Evolutionary conservation across 2,797 vertebrate species (phyloP), one percentile per base, ranked within the genome.

Genomic region (Gymnoscopelus microlampas): DNA sequence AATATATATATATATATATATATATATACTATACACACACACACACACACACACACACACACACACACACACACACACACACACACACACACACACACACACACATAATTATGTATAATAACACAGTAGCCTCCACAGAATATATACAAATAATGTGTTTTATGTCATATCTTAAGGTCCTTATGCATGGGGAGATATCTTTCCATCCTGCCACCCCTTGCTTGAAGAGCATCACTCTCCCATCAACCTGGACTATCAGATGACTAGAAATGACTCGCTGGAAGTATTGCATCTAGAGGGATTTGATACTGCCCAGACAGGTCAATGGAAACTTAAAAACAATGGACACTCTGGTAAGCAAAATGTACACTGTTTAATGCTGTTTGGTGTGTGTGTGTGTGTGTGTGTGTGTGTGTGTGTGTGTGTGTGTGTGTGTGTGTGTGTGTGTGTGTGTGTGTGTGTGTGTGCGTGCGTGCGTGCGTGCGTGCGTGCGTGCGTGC

Each of bases 341-440:
- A 87, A 96, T 0, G 96, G 96, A 2, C 94, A 95, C 79, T 93
- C 94, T 0, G 94, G 96, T 97, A 59, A 79, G 84, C 47, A 19
- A 29, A 29, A 29, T 29, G 2, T 0, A 29, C 3, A 29, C 26
- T 29, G 26, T 29, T 29, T 29, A 29, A 29, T 29, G 26, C 26
- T 29, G 19, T 15, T 0, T 29, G 39, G 32, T 32, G 32, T 32
- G 32, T 5, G 32, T 32, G 32, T 32, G 32, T 32, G 32, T 5
- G 32, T 9, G 53, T 53, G 32, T 55, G 29, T 23, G 29, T 35
- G 51, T 65, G 63, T 1, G 55, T 57, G 55, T 29, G 26, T 0
- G 26, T 29, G 26, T 4, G 26, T 26, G 26, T 26, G 26, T 3
- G 26, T 2, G 26, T 26, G 26, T 26, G 26, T 13, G 29, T 57